Conservation (phyloP, 1,140 invertebrate species). For the Drosophila mayri region DNA sequence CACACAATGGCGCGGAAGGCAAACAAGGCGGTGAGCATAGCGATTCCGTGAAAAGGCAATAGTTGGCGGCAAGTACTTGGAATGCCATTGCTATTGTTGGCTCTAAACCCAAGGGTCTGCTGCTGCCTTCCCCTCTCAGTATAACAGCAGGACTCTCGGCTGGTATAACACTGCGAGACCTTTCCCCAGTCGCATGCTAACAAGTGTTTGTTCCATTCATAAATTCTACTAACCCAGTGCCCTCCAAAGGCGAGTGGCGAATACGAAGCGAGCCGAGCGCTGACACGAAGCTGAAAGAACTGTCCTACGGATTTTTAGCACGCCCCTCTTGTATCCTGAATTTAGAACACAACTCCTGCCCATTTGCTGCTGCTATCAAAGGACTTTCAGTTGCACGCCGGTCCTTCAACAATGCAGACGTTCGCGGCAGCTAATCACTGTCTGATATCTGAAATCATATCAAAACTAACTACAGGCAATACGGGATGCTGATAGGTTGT, state of each 20-base stretch:
- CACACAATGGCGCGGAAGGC: slow-evolving; percentile 21
- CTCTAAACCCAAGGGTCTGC: background rate
- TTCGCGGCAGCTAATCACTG: slow-evolving; percentile 26
- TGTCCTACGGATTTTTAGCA: slow-evolving; percentile 66
- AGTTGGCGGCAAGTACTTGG: slow-evolving; percentile 15
- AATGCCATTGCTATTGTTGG: slow-evolving; percentile 15
- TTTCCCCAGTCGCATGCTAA: slow-evolving; percentile 66
- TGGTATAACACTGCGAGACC: slow-evolving; percentile 10
- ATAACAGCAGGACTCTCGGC: slow-evolving; percentile 24
- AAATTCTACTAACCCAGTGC: slow-evolving; percentile 60
- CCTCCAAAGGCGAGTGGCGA: slow-evolving; percentile 24
- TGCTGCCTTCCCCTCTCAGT: slow-evolving; percentile 20
- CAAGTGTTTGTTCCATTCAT: slow-evolving; percentile 82
- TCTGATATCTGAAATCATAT: slow-evolving; percentile 31
- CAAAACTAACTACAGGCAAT: background rate
- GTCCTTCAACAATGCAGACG: slow-evolving; percentile 68
- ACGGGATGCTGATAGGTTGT: background rate
- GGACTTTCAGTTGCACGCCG: slow-evolving; percentile 65
- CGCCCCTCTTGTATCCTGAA: slow-evolving; percentile 20
- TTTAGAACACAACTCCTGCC: slow-evolving; percentile 37
- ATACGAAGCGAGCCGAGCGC: slow-evolving; percentile 11
- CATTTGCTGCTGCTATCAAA: slow-evolving; percentile 10
- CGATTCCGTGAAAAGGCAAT: slow-evolving; percentile 25
- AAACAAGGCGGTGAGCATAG: slow-evolving; percentile 1
- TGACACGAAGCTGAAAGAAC: slow-evolving; percentile 2